Evolutionary conservation across 2,113 vertebrate genomes (phyloP), one percentile per base, ranked within the genome.

Genomic region (Rana temporaria): DNA sequence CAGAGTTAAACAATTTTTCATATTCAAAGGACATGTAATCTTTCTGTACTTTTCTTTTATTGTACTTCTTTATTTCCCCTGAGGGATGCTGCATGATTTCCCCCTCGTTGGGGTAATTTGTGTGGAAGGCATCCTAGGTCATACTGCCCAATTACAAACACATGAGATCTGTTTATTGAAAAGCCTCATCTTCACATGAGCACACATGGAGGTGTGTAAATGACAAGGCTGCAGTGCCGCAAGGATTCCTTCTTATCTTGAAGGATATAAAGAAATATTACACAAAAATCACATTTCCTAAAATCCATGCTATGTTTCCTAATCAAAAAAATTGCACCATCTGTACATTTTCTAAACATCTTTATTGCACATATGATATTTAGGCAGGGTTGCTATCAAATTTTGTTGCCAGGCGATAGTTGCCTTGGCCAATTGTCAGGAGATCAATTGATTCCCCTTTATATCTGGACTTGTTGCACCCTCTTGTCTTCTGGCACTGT

Each of bases 141-240:
- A 6, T 18, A 55, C 42, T 30, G 19, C 16, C 22, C 76, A 57
- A 78, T 78, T 79, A 38, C 65, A 57, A 79, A 79, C 77, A 79
- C 14, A 79, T 79, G 77, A 22, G 4, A 17, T 59, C 34, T 16
- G 16, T 17, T 57, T 52, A 68, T 68, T n/a, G 53, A 24, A 57
- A 57, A 8, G 11, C 34, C 42, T 48, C 42, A 48, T 48, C 42
- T 48, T 48, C 60, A 24, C 22, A 7, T 34, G 70, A 53, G 70
- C 32, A 18, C 22, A 53, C 2, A 59, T 65, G 62, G 22, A 66
- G 48, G 60, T 53, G 48, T 55, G 48, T 65, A 14, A 79, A 68
- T 59, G 64, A 18, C 63, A 30, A 38, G 55, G 8, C 26, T 66
- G 63, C 17, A 17, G 48, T 53, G 48, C 67, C 57, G 19, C 2